Percentiles rank a stretch among this genome's conserved stretches.
These are phyloP conservation scores for Daphoenositta chrysoptera DNA, from an alignment of 2,113 vertebrate species.

Conservation along the genomic window DNA sequence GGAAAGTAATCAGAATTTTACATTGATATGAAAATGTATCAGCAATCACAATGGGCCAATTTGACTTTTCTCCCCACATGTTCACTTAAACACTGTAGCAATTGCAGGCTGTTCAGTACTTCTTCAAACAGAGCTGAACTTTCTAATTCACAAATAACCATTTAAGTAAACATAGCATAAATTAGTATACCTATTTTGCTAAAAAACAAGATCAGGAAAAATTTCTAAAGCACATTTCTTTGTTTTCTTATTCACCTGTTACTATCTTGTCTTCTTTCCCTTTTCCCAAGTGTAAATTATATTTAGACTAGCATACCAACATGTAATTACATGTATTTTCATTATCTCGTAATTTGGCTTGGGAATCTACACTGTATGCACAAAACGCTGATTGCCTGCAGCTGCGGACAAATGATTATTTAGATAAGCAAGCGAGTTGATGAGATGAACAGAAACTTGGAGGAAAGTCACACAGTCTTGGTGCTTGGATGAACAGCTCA, in stretches of 20 bases:
- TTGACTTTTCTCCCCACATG: neutral
- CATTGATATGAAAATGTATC: neutral
- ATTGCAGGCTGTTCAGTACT: neutral
- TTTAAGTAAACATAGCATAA: neutral
- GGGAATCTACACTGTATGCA: slow-evolving; percentile 34
- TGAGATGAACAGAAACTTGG: slow-evolving; percentile 26
- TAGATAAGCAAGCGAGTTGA: neutral
- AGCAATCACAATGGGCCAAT: neutral
- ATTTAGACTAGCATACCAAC: slow-evolving; percentile 43
- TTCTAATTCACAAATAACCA: neutral
- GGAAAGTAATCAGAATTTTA: neutral
- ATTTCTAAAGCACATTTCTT: neutral
- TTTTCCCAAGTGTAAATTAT: slow-evolving; percentile 27
- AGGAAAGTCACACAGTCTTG: neutral
- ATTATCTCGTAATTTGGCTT: slow-evolving; percentile 48
- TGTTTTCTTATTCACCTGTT: slow-evolving; percentile 37
- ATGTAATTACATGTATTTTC: slow-evolving; percentile 64
- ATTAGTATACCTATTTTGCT: neutral
- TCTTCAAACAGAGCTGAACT: neutral
- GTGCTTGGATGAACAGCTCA: neutral
- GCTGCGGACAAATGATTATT: slow-evolving; percentile 31
- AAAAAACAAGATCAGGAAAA: neutral
- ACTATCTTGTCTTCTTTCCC: neutral
- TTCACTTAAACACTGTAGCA: neutral
- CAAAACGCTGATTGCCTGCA: slow-evolving; percentile 54